Conservation (phyloP, 2,113 vertebrate species). For the Stomatorhinus ivindoensis region DNA sequence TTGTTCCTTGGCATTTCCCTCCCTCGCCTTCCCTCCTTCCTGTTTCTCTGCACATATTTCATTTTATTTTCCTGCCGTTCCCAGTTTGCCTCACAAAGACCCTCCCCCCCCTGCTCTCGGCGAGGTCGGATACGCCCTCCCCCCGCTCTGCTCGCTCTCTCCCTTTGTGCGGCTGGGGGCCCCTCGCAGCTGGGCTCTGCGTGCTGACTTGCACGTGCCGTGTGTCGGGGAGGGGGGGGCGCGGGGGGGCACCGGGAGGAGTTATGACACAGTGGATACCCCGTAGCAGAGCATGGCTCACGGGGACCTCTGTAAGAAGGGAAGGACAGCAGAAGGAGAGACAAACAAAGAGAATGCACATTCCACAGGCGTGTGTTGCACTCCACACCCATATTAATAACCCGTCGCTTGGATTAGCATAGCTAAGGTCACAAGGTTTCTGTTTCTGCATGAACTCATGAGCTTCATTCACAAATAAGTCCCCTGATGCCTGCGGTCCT, state of each 20-base stretch:
- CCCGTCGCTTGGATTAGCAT: neutral
- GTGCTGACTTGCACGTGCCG: slow-evolving; percentile 65
- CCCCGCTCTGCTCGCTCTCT: slow-evolving; percentile 31
- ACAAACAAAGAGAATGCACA: neutral
- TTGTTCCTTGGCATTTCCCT: neutral
- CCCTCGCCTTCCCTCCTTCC: slow-evolving; percentile 10
- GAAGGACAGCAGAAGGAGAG: neutral
- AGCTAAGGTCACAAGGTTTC: neutral
- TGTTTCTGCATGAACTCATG: neutral
- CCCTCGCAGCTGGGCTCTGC: slow-evolving; percentile 54
- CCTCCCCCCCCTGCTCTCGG: slow-evolving; percentile 25
- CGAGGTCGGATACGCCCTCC: slow-evolving; percentile 35
- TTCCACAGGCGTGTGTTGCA: neutral
- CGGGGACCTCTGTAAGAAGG: neutral
- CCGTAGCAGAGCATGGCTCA: slow-evolving; percentile 33
- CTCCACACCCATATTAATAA: neutral
- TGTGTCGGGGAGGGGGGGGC: slow-evolving; percentile 37
- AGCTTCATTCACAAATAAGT: neutral
- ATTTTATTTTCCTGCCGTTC: slow-evolving; percentile 25
- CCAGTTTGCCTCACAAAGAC: slow-evolving; percentile 33
- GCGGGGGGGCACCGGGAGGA: slow-evolving; percentile 37
- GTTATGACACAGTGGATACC: slow-evolving; percentile 52
- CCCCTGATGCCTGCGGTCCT: neutral
- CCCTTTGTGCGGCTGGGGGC: slow-evolving; percentile 51
- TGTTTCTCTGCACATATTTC: slow-evolving; percentile 27